These are phyloP conservation scores for Leucoma salicis DNA, from an alignment of 2,888 invertebrate species.

Conservation along the genomic window DNA sequence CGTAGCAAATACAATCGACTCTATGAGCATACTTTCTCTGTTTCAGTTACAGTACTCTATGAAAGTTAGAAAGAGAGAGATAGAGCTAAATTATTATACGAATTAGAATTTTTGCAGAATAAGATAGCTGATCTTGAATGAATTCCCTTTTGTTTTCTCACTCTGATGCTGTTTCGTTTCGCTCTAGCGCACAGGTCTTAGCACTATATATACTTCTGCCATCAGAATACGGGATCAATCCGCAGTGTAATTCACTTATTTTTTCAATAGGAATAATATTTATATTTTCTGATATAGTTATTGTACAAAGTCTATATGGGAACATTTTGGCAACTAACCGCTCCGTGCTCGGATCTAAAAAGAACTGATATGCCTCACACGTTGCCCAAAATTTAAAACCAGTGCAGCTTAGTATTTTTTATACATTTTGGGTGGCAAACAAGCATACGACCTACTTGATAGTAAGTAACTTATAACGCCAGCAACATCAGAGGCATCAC, in stretches of 20 bases:
- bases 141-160: conserved; percentile 71
- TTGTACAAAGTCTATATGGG: no score
- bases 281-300: neutral
- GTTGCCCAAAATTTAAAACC: no score
- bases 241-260: conserved; percentile 58
- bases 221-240: conserved; percentile 74
- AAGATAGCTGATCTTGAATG: conserved; percentile 71
- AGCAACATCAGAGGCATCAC: no score
- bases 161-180: conserved; percentile 60
- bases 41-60: conserved; percentile 30
- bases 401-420: no score
- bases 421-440: no score
- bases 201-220: conserved; percentile 63
- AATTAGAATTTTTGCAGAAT: conserved; percentile 57
- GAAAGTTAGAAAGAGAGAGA: conserved; percentile 45
- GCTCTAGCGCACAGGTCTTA: conserved; percentile 60
- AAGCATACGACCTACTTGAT: no score
- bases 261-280: conserved; percentile 16
- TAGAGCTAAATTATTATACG: conserved; percentile 57
- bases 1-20: conserved; percentile 48
- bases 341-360: no score
- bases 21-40: conserved; percentile 37
- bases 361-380: no score
- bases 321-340: no score
- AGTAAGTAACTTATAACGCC: no score